Base-by-base conservation (phyloP, 2,888 invertebrate genomes). In the Seira sanloemensis region DNA sequence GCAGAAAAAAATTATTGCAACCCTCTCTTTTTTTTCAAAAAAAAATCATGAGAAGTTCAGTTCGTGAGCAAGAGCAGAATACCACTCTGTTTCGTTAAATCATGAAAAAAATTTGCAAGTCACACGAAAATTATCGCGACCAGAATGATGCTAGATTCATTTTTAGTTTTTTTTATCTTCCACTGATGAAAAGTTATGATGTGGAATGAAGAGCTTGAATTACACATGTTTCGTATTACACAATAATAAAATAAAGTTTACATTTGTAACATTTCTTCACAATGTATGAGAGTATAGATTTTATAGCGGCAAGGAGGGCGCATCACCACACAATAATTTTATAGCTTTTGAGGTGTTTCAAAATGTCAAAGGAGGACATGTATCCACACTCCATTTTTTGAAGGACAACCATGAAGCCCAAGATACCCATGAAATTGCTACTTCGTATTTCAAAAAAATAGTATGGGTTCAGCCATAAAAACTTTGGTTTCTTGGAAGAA, bases 321-420 rank as follows among this genome's bases (percentile, higher is more conserved):
- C 74, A n/a, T n/a, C n/a, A 69, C 58, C 21, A 25, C 19, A 27
- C 21, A 50, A 7, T n/a, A 21, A 23, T 62, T 81, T 76, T 65
- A 65, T 83, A 26, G 27, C 5, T 78, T 71, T 18, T 58, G 65
- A 83, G 77, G 77, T 78, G 73, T 78, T 83, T 77, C 27, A 83
- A n/a, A 83, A 72, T 83, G 83, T 83, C 83, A 83, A 73, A 83
- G 23, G 62, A 77, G 77, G 67, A 81, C 75, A 76, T 58, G 66
- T 23, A 37, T 68, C 19, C 72, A 27, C 71, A 78, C 76, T 82
- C 72, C 37, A 58, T 58, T 73, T 78, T 74, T 74, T 74, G 78
- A 73, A 73, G 69, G 58, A 16, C n/a, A 18, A 58, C 2, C n/a
- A 58, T 18, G 2, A 62, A n/a, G n/a, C n/a, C n/a, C 77, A 77